Conservation (phyloP, 2,888 invertebrate genomes). For the Aporophyla lueneburgensis region DNA sequence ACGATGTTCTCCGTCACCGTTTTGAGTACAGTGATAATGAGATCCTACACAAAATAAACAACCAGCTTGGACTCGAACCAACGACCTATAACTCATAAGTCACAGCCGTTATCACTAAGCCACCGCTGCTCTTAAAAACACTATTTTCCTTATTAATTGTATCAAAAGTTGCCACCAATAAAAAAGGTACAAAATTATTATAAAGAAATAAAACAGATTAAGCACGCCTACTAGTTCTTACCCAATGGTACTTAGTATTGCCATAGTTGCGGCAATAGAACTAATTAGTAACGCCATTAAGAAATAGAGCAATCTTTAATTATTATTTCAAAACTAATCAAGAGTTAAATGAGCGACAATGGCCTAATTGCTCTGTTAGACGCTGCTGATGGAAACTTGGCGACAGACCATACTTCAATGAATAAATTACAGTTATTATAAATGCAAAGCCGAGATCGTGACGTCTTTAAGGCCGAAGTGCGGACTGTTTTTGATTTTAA, state of each 20-base stretch:
- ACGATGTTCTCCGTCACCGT: no score
- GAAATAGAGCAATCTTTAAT: constrained; percentile 45
- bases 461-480: neutral
- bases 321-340: constrained; percentile 51
- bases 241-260: constrained; percentile 27
- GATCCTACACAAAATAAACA: no score
- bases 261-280: constrained; percentile 42
- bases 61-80: no score
- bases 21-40: no score
- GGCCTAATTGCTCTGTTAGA: constrained; percentile 47
- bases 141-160: neutral
- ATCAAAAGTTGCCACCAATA: neutral
- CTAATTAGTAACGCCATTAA: constrained; percentile 52
- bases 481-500: neutral
- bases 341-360: constrained; percentile 50
- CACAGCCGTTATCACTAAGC: no score
- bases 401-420: constrained; percentile 39
- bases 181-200: neutral
- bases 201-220: constrained; percentile 38
- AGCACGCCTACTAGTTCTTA: constrained; percentile 47
- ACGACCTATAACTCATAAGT: no score
- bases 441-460: constrained; percentile 16
- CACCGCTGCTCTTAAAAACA: no score
- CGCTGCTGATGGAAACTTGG: constrained; percentile 50
- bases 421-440: constrained; percentile 46